A percentile compares a stretch with the other conserved stretches of the same genome.
phyloP scores from a whole-genome alignment of 2,113 vertebrate species.

The Sinocyclocheilus anshuiensis region DNA sequence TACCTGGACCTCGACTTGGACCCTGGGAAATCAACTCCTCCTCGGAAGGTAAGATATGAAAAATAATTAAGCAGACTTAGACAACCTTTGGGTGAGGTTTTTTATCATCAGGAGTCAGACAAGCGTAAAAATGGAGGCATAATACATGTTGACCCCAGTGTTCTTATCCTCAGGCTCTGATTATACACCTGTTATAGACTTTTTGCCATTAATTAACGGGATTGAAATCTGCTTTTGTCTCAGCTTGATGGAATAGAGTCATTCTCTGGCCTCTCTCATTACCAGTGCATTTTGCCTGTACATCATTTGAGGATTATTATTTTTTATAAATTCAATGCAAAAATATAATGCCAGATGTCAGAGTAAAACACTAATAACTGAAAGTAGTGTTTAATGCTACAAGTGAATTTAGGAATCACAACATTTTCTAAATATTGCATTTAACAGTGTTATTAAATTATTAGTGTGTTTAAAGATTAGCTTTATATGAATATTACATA shows the following conservation, averaged over 20 bases:
- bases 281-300: neutral
- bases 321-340: neutral
- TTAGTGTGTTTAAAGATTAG: neutral
- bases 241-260: neutral
- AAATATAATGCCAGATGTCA: neutral
- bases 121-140: neutral
- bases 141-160: neutral
- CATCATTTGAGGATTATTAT: neutral
- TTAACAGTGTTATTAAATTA: too few relatives aligned
- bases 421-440: too few relatives aligned
- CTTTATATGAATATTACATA: neutral
- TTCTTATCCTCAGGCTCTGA: neutral
- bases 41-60: conserved; percentile 83
- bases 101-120: neutral
- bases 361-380: neutral
- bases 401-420: too few relatives aligned
- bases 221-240: neutral
- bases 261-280: neutral
- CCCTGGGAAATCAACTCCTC: conserved; percentile 91
- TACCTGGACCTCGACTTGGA: conserved; percentile 96
- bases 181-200: neutral
- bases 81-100: neutral
- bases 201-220: neutral
- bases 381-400: neutral
- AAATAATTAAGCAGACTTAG: neutral